Percentiles rank a stretch among this genome's conserved stretches.
Evolutionary conservation across 1,140 invertebrate species (phyloP).

Genomic region (Hestina assimilis): DNA sequence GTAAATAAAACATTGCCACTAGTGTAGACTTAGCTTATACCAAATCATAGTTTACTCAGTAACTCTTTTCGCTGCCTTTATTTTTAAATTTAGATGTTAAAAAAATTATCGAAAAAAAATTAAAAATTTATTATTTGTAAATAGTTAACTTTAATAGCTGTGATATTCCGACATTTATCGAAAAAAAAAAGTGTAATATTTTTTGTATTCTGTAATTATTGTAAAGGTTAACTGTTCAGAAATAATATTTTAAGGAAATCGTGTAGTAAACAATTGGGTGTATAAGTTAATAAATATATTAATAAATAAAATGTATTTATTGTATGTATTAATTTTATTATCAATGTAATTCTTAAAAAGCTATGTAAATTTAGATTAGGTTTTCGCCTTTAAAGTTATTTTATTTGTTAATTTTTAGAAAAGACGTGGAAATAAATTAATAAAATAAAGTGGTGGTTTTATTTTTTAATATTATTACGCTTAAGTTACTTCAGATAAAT

Average conservation of each 20-base stretch:
- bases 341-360: constrained; percentile 41
- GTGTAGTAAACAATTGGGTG: constrained; percentile 46
- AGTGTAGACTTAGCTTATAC: constrained; percentile 71
- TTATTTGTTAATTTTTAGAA: constrained; percentile 64
- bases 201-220: constrained; percentile 43
- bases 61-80: constrained; percentile 30
- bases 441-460: constrained; percentile 30
- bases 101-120: constrained; percentile 12
- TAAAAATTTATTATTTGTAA: constrained; percentile 27
- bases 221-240: constrained; percentile 40
- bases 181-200: constrained; percentile 34
- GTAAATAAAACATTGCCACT: constrained; percentile 61
- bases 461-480: background rate
- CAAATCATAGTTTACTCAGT: constrained; percentile 63
- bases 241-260: constrained; percentile 54
- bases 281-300: constrained; percentile 44
- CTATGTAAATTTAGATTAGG: constrained; percentile 40
- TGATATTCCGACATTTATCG: constrained; percentile 61
- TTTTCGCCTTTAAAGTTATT: constrained; percentile 58
- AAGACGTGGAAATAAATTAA: constrained; percentile 66
- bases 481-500: too few species aligned
- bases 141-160: constrained; percentile 67
- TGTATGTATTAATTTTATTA: constrained; percentile 65
- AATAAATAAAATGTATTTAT: constrained; percentile 62
- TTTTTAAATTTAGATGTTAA: constrained; percentile 9